These are phyloP conservation scores for Cuniculus paca DNA, from an alignment of 2,797 vertebrate genomes.

Conservation along the genomic window DNA sequence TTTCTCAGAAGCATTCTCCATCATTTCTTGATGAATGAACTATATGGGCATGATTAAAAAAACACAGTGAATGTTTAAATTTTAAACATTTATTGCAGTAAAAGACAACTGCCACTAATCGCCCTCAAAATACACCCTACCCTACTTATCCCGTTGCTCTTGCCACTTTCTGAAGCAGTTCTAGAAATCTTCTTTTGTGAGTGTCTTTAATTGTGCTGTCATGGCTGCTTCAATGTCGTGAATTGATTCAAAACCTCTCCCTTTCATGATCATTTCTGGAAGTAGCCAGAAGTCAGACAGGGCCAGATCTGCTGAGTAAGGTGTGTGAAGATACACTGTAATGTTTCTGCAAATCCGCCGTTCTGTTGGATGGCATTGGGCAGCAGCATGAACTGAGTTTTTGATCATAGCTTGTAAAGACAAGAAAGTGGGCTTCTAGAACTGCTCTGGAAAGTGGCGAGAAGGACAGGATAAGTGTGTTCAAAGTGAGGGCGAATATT, in stretches of 20 bases:
- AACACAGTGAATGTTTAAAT: not conserved
- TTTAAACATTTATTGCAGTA: not conserved
- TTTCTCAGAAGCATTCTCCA: not conserved
- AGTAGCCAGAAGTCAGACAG: not conserved
- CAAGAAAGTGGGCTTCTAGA: not conserved
- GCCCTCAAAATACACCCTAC: not conserved
- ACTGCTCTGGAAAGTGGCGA: too few relatives aligned
- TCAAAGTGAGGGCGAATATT: not conserved
- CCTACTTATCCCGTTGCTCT: too few relatives aligned
- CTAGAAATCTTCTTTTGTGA: not conserved
- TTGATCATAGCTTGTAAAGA: not conserved
- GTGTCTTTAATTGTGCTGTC: too few relatives aligned
- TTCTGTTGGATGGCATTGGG: not conserved
- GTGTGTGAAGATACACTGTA: not conserved
- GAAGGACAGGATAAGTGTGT: not conserved
- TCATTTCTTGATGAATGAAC: not conserved
- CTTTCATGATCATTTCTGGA: not conserved
- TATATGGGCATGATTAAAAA: not conserved
- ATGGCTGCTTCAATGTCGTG: too few relatives aligned
- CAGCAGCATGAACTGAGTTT: not conserved
- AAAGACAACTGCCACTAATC: not conserved
- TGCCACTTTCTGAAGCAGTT: not conserved
- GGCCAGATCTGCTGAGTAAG: not conserved
- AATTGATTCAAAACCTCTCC: not conserved
- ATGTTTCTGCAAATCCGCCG: not conserved